Base-by-base conservation (phyloP, 1,140 invertebrate species). In the Calycopis cecrops region DNA sequence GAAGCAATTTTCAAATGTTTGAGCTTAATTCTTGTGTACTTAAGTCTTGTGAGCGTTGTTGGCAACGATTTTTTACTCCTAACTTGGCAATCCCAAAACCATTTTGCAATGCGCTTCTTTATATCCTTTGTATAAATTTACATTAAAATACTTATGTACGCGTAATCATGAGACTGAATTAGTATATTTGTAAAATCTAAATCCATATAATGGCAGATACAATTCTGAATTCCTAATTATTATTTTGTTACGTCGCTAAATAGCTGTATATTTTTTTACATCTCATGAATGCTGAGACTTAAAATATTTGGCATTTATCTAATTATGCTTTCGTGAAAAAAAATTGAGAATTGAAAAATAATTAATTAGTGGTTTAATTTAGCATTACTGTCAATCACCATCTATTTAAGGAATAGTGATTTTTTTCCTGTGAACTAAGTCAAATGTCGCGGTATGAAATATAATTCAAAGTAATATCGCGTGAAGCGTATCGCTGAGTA, bases 81-180 rank as follows among this genome's bases (percentile, higher is more conserved):
- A 17, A 52, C 60, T 64, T 62, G 54, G 57, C 57, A 42, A 58
- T 60, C 62, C 62, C 54, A 60, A 28, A 53, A 59, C 57, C 21
- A 48, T 58, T 53, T 34, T 44, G 55, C 55, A 53, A 53, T 37
- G 60, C 40, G 57, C 65, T 67, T 64, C 60, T 79, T 79, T 60
- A 65, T 60, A 61, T 72, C 59, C 58, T 74, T 66, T 73, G 63
- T 79, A 76, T 63, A 71, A 71, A 62, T 63, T 65, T 53, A 57
- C 51, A 69, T 76, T 72, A 61, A 51, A 62, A 64, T 62, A 77
- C 73, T 85, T 80, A 72, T 71, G 69, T 83, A 82, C 69, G 76
- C 77, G 73, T 69, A 80, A 82, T 73, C 74, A 79, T 79, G 79
- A 85, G 82, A 83, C 82, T 85, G 82, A 85, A 72, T 71, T 83